phyloP scores from a whole-genome alignment of 2,113 vertebrate species.

The Onychostruthus taczanowskii region DNA sequence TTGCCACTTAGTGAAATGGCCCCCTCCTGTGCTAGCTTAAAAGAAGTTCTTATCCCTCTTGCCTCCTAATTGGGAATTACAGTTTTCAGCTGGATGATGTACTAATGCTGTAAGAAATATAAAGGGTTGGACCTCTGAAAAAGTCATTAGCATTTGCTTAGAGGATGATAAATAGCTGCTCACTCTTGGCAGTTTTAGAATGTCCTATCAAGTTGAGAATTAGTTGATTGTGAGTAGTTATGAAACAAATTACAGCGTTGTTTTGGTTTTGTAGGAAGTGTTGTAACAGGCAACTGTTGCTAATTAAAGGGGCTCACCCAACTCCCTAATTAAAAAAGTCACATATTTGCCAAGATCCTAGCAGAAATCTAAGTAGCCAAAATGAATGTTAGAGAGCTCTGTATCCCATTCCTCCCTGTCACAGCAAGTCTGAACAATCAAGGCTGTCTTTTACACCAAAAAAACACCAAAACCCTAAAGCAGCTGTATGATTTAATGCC shows the following conservation, averaged over 20 bases:
- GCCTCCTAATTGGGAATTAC: conserved; percentile 26
- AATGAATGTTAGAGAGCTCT: not conserved
- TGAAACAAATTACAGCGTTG: not conserved
- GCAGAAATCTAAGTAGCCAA: not conserved
- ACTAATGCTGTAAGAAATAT: not conserved
- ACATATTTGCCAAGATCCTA: not conserved
- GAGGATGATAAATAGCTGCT: conserved; percentile 15
- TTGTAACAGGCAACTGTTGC: not conserved
- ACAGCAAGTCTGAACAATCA: not conserved
- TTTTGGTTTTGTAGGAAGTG: not conserved
- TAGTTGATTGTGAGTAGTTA: not conserved
- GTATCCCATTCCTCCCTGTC: not conserved
- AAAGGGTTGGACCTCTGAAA: not conserved
- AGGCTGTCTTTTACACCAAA: not conserved
- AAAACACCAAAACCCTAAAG: accelerated
- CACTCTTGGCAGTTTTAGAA: not conserved
- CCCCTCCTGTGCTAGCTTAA: conserved; percentile 39
- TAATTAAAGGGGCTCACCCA: not conserved
- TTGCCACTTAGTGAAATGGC: not conserved
- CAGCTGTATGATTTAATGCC: not conserved
- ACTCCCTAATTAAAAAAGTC: not conserved
- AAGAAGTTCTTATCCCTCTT: conserved; percentile 18
- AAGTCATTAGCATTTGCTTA: conserved; percentile 45
- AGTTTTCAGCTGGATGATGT: not conserved
- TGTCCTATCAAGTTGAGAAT: not conserved